phyloP scores from a whole-genome alignment of 2,888 invertebrate genomes.

The Stenchaetothrips biformis region DNA sequence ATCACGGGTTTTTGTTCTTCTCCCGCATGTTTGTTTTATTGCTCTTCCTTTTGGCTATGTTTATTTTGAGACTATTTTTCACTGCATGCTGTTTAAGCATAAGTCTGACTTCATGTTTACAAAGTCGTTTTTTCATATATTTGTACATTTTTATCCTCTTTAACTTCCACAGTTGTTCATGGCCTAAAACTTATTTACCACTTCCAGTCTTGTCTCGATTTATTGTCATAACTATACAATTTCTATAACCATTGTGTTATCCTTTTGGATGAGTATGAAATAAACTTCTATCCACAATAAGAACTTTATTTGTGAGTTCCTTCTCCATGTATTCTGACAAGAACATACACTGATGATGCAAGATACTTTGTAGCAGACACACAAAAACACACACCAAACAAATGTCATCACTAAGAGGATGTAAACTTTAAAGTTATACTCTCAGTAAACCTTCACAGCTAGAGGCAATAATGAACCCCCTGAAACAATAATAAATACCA shows the following conservation, averaged over 20 bases:
- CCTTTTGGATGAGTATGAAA: background rate
- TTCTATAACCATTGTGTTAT: background rate
- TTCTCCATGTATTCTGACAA: background rate
- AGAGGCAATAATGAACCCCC: background rate
- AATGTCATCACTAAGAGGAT: background rate
- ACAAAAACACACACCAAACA: background rate
- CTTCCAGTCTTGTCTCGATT: background rate
- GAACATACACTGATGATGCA: background rate
- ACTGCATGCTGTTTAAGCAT: slow-evolving; percentile 15
- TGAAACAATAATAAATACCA: background rate
- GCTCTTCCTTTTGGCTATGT: background rate
- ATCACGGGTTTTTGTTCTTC: background rate
- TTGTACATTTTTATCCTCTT: slow-evolving; percentile 4
- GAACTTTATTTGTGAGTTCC: background rate
- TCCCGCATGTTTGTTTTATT: background rate
- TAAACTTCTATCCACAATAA: background rate
- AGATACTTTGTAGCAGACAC: background rate
- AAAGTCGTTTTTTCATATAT: slow-evolving; percentile 1
- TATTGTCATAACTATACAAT: background rate
- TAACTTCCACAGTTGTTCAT: slow-evolving; percentile 4
- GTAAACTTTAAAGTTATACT: too few species aligned
- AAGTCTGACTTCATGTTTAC: slow-evolving; percentile 11
- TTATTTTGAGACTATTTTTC: slow-evolving; percentile 3
- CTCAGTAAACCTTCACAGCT: too few species aligned
- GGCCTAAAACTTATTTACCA: background rate